Conservation (phyloP, 2,797 vertebrate genomes). For the Pterois miles region DNA sequence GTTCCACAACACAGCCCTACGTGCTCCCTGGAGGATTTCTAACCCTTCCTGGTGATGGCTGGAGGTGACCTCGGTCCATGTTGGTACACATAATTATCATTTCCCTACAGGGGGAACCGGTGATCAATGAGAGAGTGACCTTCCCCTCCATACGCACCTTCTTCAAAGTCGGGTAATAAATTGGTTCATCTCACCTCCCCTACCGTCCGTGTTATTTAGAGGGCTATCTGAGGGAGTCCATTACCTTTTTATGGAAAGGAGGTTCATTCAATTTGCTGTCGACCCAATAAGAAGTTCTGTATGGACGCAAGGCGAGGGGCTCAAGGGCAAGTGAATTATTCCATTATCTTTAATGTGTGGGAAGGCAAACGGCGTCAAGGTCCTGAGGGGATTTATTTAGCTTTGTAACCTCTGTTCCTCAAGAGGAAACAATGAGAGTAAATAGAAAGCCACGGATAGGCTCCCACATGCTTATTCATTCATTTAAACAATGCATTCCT, state of each 20-base stretch:
- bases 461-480: background rate
- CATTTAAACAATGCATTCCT: background rate
- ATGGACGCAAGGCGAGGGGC: constrained; percentile 50
- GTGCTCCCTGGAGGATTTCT: constrained; percentile 11
- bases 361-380: constrained; percentile 51
- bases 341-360: constrained; percentile 75
- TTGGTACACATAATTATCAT: constrained; percentile 69
- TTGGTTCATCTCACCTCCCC: constrained; percentile 66
- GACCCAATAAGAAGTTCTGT: constrained; percentile 70
- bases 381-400: constrained; percentile 64
- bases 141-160: constrained; percentile 57
- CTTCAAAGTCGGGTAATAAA: constrained; percentile 75
- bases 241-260: constrained; percentile 83
- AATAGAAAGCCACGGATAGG: constrained; percentile 25
- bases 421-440: constrained; percentile 29
- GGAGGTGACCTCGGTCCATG: constrained; percentile 60
- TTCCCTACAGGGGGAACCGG: constrained; percentile 51
- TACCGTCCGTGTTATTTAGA: constrained; percentile 78
- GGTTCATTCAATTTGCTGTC: constrained; percentile 78
- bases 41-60: constrained; percentile 23
- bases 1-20: background rate
- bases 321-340: constrained; percentile 84
- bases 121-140: constrained; percentile 78
- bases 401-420: constrained; percentile 47
- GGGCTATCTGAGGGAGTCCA: constrained; percentile 75